Conservation (phyloP, 2,113 vertebrate species). For the Nematolebias whitei region DNA sequence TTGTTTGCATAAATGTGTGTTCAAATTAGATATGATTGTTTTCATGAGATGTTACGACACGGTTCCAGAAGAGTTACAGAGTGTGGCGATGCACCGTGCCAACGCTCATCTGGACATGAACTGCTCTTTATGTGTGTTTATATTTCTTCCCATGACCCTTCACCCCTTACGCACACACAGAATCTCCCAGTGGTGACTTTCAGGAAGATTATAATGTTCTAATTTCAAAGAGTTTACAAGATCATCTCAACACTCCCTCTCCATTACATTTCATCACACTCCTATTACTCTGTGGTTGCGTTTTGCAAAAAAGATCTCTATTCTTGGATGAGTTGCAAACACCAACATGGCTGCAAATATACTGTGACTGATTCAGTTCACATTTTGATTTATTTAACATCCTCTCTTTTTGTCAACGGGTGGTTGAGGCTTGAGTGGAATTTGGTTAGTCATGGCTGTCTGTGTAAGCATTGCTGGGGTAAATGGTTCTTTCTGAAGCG, state of each 20-base stretch:
- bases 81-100: not conserved
- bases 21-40: not conserved
- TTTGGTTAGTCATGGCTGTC: slow-evolving; percentile 33
- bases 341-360: slow-evolving; percentile 22
- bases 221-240: slow-evolving; percentile 8
- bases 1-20: too few species aligned
- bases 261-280: slow-evolving; percentile 33
- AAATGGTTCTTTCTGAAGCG: slow-evolving; percentile 27
- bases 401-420: slow-evolving; percentile 13
- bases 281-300: slow-evolving; percentile 16
- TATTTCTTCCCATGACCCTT: slow-evolving; percentile 23
- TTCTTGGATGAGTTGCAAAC: slow-evolving; percentile 16
- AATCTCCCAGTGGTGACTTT: slow-evolving; percentile 1
- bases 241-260: not conserved
- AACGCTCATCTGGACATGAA: slow-evolving; percentile 11
- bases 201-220: slow-evolving; percentile 19
- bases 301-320: not conserved
- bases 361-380: slow-evolving; percentile 52
- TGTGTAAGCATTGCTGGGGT: slow-evolving; percentile 31
- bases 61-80: not conserved
- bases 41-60: not conserved
- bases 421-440: slow-evolving; percentile 37
- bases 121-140: slow-evolving; percentile 1
- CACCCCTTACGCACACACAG: slow-evolving; percentile 3
- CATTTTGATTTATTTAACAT: slow-evolving; percentile 35